Base-by-base conservation (phyloP, 2,797 vertebrate species). In the Falco peregrinus region DNA sequence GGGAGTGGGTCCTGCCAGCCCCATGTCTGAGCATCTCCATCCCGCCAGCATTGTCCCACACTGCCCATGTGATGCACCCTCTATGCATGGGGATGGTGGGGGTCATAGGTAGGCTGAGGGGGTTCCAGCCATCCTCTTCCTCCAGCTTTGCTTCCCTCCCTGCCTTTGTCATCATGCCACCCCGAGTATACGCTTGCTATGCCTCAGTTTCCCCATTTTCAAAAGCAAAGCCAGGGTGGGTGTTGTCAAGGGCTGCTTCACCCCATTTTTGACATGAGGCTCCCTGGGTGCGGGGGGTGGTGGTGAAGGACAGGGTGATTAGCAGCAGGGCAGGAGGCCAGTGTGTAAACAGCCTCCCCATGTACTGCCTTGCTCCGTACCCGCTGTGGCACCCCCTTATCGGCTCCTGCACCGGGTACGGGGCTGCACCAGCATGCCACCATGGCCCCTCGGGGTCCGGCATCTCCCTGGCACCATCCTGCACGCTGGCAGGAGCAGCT, bases 371-470 rank as follows among this genome's bases (percentile, higher is more conserved):
- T 0, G 3, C 74, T 84, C 87, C 0, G 2, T 87, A 75, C 59
- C 31, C 0, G 6, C 71, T 0, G 0, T 9, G 28, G 9, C 70
- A 35, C 21, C 67, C 63, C 37, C 33, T 94, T 96, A 96, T 96
- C 95, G 14, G 87, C 70, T 65, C 70, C 82, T 24, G 54, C 16
- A 5, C 61, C 0, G 0, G 68, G 90, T 33, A 85, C 21, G 0
- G 53, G 63, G 54, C 87, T 89, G 87, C 13, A n/a, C 89, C 0
- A 0, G 43, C 50, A 24, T 21, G 6, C 5, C 1, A 11, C 48
- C 0, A 0, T 5, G 22, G 24, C 11, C 15, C 15, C 8, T 51
- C 7, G 3, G n/a, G 4, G 9, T 25, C 76, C 8, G 8, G 60
- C 41, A 31, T 12, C n/a, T 37, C 43, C 33, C 61, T 0, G 0